phyloP scores from a whole-genome alignment of 2,888 invertebrate genomes.

The Hirtodrosophila confusa region DNA sequence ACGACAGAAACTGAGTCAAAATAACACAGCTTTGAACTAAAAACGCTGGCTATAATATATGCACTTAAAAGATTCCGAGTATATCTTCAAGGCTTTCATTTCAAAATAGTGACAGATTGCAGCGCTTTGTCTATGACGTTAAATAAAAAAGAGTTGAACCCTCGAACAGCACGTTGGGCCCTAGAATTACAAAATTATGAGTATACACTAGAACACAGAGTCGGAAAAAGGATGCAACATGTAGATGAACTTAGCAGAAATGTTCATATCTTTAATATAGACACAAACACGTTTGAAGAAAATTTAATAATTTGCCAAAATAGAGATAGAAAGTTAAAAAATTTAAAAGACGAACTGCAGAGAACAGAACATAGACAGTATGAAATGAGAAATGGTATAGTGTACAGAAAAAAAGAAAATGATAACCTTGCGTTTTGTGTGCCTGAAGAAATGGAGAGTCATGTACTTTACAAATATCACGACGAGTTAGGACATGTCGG shows the following conservation, averaged over 20 bases:
- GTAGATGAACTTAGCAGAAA: no score
- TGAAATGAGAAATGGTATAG: slow-evolving; percentile 12
- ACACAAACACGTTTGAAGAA: background rate
- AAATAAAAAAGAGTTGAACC: background rate
- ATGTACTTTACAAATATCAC: slow-evolving; percentile 12
- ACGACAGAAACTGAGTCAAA: background rate
- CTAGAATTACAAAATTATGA: background rate
- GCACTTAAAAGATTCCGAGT: no score
- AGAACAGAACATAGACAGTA: background rate
- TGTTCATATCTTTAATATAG: no score
- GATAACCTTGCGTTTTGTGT: slow-evolving; percentile 26
- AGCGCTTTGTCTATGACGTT: background rate
- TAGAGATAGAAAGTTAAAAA: no score
- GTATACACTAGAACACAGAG: background rate
- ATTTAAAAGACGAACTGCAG: no score
- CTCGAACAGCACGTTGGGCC: background rate
- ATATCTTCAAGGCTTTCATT: no score
- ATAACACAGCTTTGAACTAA: no score
- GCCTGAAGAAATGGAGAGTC: slow-evolving; percentile 26
- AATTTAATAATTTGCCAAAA: no score
- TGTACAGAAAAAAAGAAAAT: slow-evolving; percentile 10
- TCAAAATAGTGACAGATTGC: background rate
- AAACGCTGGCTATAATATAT: no score
- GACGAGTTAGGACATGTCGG: slow-evolving; percentile 2
- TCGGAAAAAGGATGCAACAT: background rate